Percentiles rank a stretch among this genome's conserved stretches.
Conservation (phyloP, 2,113 vertebrate genomes). For the Malurus cyaneus region DNA sequence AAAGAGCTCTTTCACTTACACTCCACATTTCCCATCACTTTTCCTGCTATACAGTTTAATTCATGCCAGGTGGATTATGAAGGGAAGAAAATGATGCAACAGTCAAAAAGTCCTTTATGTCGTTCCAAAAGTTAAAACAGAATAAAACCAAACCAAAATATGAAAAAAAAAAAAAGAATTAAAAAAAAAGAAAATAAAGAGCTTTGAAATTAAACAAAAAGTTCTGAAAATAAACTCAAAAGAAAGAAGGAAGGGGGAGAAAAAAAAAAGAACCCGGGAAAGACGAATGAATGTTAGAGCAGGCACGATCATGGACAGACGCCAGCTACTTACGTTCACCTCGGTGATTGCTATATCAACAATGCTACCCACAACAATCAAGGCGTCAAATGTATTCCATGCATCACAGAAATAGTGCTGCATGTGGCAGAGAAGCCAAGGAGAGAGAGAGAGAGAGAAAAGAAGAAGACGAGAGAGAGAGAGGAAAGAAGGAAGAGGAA, state of each 20-base stretch:
- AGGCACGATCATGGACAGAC: constrained; percentile 88
- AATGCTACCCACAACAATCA: constrained; percentile 99
- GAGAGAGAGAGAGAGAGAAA: constrained; percentile 62
- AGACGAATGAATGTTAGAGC: constrained; percentile 76
- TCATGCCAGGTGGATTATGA: constrained; percentile 79
- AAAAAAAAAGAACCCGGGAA: constrained; percentile 49
- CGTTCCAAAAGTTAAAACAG: constrained; percentile 69
- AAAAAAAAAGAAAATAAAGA: not conserved
- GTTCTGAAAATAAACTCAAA: constrained; percentile 70
- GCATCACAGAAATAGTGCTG: constrained; percentile 99
- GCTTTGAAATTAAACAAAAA: constrained; percentile 54
- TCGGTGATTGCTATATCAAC: constrained; percentile 99
- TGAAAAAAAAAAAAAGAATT: not conserved
- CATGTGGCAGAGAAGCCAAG: constrained; percentile 79
- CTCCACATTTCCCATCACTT: constrained; percentile 51
- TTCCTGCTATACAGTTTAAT: constrained; percentile 77
- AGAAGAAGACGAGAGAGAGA: constrained; percentile 17
- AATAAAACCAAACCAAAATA: not conserved
- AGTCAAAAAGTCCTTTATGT: constrained; percentile 65
- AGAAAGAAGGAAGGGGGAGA: constrained; percentile 43
- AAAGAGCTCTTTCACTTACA: constrained; percentile 22
- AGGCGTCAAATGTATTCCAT: constrained; percentile 99
- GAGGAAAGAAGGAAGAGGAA: not conserved
- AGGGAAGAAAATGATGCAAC: constrained; percentile 73
- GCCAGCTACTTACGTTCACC: constrained; percentile 98